phyloP scores from a whole-genome alignment of 2,113 vertebrate genomes.

The Lycaon pictus region DNA sequence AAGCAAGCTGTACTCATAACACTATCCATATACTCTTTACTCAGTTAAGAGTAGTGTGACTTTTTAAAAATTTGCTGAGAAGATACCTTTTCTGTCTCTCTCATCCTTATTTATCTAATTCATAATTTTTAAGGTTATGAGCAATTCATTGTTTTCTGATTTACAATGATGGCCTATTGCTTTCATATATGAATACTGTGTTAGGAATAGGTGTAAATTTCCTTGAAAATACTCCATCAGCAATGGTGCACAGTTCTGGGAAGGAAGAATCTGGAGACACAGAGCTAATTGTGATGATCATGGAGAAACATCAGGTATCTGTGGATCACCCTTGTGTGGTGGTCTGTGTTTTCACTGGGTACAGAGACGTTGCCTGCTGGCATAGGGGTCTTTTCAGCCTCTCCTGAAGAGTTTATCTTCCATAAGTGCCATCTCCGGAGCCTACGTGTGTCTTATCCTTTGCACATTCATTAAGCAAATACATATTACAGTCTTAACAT shows the following conservation, averaged over 20 bases:
- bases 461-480: not conserved
- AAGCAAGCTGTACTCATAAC: not conserved
- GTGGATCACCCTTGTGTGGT: not conserved
- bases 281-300: not conserved
- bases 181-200: constrained; percentile 11
- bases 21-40: not conserved
- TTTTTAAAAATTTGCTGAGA: not conserved
- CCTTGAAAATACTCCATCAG: not conserved
- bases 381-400: not conserved
- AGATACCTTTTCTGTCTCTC: not conserved
- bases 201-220: not conserved
- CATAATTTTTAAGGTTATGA: constrained; percentile 3
- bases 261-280: not conserved
- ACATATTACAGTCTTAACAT: not conserved
- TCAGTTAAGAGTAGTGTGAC: not conserved
- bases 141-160: not conserved
- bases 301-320: not conserved
- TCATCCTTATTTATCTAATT: constrained; percentile 25
- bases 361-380: not conserved
- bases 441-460: not conserved
- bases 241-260: not conserved
- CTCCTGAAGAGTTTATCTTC: not conserved
- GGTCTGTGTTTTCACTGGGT: not conserved
- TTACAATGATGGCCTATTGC: not conserved
- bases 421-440: not conserved